Evolutionary conservation across 2,888 invertebrate species (phyloP), one percentile per base, ranked within the genome.

Genomic region (Steromphala cineraria): DNA sequence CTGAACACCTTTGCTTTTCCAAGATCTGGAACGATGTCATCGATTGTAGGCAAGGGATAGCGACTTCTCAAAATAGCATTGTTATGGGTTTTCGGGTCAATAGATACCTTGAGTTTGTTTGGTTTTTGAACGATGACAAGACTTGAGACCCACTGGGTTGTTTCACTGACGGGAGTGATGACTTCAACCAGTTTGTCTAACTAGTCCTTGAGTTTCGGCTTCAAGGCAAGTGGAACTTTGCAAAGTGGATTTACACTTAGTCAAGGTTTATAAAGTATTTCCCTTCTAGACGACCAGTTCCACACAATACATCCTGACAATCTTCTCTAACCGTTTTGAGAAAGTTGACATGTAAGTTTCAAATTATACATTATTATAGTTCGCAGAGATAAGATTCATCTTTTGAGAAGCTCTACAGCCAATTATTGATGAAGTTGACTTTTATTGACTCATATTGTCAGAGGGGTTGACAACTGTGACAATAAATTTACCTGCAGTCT

Each of bases 61-160:
- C 84, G 80, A 28, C 78, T 81, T 2, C 85, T 67, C 36, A 80
- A 75, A 10, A 88, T 13, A 13, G 81, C 82, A 62, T 79, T 77
- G 76, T 87, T 89, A 3, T 87, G 67, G 28, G 80, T 79, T 31
- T 78, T 80, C 28, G 86, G 86, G 56, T 88, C 86, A 19, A 86
- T 71, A 77, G 84, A 87, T 7, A 86, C 74, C 56, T 86, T 78
- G 5, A 86, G 53, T 21, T 82, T 83, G 19, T 76, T 71, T 19
- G 81, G 80, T 75, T 86, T 86, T 13, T 67, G 55, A 21, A 80
- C 82, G 4, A 80, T 67, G 2, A 84, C 88, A 28, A 82, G 36
- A 53, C 84, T 82, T 46, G 74, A 87, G 13, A 88, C 81, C 85
- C 85, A 87, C 21, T 79, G 81, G 13, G 87, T 85, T 24, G 87